Base-by-base conservation (phyloP, 2,888 invertebrate genomes). In the Apocheima hispidaria region DNA sequence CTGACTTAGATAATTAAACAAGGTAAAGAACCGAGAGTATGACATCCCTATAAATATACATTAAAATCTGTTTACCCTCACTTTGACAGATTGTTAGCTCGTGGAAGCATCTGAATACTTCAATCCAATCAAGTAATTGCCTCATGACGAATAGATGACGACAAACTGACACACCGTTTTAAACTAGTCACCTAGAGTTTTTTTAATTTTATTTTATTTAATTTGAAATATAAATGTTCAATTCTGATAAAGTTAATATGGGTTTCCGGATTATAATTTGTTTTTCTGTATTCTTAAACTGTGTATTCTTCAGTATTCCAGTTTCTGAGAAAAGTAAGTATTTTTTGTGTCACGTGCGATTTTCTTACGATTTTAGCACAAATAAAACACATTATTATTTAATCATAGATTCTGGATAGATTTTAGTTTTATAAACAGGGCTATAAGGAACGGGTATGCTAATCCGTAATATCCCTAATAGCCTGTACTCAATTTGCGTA, bases 291-390 rank as follows among this genome's bases (percentile, higher is more conserved):
- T 30, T 51, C 10, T n/a, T 51, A 5, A 7, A 40, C 41, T 16
- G 18, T 40, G 38, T 14, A 18, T 12, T 41, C n/a, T 12, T 41
- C n/a, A 6, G 38, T 26, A 9, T 3, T 30, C 40, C 40, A n/a
- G 30, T 30, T 51, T 38, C 51, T 28, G 6, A 4, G 5, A 18
- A 51, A 18, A 38, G 51, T 51, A 20, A 51, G 51, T 51, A 30
- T 12, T 30, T 9, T 9, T 38, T 38, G 5, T 18, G 6, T 14
- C 14, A n/a, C n/a, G n/a, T n/a, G n/a, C n/a, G n/a, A n/a, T n/a
- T n/a, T n/a, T n/a, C n/a, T n/a, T n/a, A n/a, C n/a, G n/a, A n/a
- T n/a, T n/a, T n/a, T n/a, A n/a, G n/a, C n/a, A n/a, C n/a, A n/a
- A n/a, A n/a, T n/a, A n/a, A n/a, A n/a, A n/a, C n/a, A n/a, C n/a